phyloP scores from a whole-genome alignment of 2,113 vertebrate genomes.

The Chloroceryle aenea region DNA sequence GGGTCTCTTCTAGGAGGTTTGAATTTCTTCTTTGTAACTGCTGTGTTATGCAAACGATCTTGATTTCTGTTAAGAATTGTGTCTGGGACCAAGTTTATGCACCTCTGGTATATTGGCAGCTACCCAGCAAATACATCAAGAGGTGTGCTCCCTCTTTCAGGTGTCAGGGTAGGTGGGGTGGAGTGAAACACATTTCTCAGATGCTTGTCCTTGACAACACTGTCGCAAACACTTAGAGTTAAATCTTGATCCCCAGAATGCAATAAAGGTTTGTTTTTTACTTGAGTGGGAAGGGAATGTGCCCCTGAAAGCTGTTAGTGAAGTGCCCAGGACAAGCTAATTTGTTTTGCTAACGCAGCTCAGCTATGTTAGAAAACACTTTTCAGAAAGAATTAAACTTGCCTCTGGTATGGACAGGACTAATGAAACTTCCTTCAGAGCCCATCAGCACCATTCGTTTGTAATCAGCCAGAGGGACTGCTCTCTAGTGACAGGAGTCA shows the following conservation, averaged over 20 bases:
- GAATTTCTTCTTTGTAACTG: neutral
- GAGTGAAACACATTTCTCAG: neutral
- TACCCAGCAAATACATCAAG: neutral
- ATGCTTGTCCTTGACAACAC: neutral
- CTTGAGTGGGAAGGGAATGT: neutral
- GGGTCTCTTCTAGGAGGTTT: neutral
- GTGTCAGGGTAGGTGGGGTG: neutral
- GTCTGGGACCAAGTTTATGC: neutral
- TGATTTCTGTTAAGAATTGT: neutral
- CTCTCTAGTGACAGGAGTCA: neutral
- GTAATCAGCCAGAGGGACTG: neutral
- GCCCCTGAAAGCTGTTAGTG: neutral
- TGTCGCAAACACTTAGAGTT: neutral
- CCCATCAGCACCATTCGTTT: constrained; percentile 4
- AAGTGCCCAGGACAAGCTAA: neutral
- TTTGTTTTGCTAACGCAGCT: constrained; percentile 51
- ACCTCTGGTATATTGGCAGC: neutral
- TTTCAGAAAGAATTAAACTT: constrained; percentile 48
- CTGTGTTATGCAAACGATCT: neutral
- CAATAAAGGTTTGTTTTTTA: neutral
- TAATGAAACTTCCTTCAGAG: constrained; percentile 43
- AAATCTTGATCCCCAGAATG: neutral
- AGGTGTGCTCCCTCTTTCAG: neutral
- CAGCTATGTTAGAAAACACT: constrained; percentile 6
- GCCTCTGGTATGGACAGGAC: neutral